Percentiles rank a stretch among this genome's conserved stretches.
Evolutionary conservation across 2,797 vertebrate species (phyloP).

Genomic region (Gymnoscopelus microlampas): DNA sequence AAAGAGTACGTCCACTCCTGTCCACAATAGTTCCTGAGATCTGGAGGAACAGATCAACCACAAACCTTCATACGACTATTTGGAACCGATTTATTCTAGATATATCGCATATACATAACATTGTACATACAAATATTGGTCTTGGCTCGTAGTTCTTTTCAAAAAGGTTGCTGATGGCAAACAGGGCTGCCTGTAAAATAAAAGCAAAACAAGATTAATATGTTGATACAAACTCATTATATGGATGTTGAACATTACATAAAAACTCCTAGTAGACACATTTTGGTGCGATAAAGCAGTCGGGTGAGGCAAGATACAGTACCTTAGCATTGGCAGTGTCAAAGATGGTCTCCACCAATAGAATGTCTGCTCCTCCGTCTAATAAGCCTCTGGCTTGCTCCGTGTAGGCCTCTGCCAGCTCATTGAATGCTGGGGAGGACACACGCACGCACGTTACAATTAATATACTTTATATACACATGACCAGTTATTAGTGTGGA

Average conservation of each 20-base stretch:
- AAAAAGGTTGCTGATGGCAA: slow-evolving; percentile 91
- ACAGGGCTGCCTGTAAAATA: slow-evolving; percentile 89
- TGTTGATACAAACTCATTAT: no score
- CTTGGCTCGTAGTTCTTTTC: slow-evolving; percentile 84
- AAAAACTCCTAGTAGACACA: no score
- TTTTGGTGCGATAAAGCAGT: no score
- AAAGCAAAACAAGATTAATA: background rate
- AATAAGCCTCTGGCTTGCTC: slow-evolving; percentile 92
- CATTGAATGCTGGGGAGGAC: slow-evolving; percentile 88
- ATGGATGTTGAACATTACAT: no score
- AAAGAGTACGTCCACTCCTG: slow-evolving; percentile 94
- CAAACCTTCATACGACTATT: background rate
- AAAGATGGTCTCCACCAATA: slow-evolving; percentile 95
- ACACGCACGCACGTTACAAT: slow-evolving; percentile 15
- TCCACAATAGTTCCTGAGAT: slow-evolving; percentile 97
- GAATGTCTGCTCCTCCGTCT: slow-evolving; percentile 92
- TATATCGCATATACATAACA: no score
- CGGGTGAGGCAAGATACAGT: slow-evolving; percentile 20
- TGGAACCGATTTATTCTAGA: no score
- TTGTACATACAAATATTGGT: slow-evolving; percentile 90
- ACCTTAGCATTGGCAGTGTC: slow-evolving; percentile 99
- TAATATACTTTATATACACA: background rate
- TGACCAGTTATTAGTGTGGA: no score
- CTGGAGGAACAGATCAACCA: slow-evolving; percentile 62
- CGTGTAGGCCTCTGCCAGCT: slow-evolving; percentile 89